phyloP scores from a whole-genome alignment of 2,797 vertebrate species.

The Pampus argenteus region DNA sequence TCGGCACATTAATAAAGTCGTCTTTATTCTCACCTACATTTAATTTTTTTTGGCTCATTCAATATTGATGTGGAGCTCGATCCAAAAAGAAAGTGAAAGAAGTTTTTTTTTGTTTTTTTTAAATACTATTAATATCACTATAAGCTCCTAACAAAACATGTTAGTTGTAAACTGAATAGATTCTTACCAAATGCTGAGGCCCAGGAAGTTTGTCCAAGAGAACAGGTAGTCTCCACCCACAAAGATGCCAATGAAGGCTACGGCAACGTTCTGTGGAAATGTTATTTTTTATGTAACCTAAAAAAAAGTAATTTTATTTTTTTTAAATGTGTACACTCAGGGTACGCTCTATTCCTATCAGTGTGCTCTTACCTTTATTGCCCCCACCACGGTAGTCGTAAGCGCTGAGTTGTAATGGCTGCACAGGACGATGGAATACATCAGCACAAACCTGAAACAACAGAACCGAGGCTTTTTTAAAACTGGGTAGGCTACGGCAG shows the following conservation, averaged over 20 bases:
- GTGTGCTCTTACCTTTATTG: conserved; percentile 88
- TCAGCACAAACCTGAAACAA: conserved; percentile 89
- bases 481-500: not conserved
- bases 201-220: conserved; percentile 91
- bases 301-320: too few relatives aligned
- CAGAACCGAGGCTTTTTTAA: not conserved
- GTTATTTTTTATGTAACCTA: not conserved
- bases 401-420: conserved; percentile 94
- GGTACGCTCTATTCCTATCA: too few relatives aligned
- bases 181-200: conserved; percentile 94
- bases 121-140: too few relatives aligned
- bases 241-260: conserved; percentile 93
- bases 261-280: conserved; percentile 88
- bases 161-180: not conserved
- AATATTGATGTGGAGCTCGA: too few relatives aligned
- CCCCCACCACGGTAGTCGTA: conserved; percentile 92
- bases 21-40: too few relatives aligned
- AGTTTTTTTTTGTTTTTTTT: too few relatives aligned
- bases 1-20: too few relatives aligned
- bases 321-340: too few relatives aligned
- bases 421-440: conserved; percentile 93
- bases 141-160: not conserved
- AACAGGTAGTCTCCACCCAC: conserved; percentile 94
- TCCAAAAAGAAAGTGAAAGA: too few relatives aligned
- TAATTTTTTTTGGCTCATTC: too few relatives aligned